These are phyloP conservation scores for Corythoichthys haematopterus DNA, from an alignment of 2,113 vertebrate species.

Conservation along the genomic window DNA sequence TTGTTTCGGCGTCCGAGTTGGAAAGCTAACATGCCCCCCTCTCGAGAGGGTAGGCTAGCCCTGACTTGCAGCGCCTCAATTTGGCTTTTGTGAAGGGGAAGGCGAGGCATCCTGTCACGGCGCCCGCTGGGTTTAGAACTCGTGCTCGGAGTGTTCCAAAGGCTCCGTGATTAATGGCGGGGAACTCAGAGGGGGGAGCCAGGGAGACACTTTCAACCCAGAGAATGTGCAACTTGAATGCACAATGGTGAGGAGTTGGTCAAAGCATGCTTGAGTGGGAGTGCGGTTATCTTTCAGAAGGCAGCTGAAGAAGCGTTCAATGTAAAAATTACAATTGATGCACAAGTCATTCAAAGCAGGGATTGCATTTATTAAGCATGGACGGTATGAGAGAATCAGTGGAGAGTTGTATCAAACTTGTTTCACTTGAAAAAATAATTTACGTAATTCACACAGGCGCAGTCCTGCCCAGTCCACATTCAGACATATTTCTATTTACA, in stretches of 20 bases:
- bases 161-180: slow-evolving; percentile 65
- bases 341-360: slow-evolving; percentile 38
- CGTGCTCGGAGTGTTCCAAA: slow-evolving; percentile 65
- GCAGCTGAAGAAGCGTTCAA: slow-evolving; percentile 45
- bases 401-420: slow-evolving; percentile 45
- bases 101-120: slow-evolving; percentile 61
- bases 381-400: slow-evolving; percentile 53
- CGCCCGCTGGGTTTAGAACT: slow-evolving; percentile 68
- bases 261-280: slow-evolving; percentile 50
- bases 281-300: slow-evolving; percentile 40
- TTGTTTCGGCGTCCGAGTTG: slow-evolving; percentile 35
- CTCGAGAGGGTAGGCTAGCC: slow-evolving; percentile 51
- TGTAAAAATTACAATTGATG: slow-evolving; percentile 28
- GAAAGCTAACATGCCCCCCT: slow-evolving; percentile 38
- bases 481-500: slow-evolving; percentile 41
- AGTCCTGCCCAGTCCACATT: slow-evolving; percentile 34
- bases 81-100: slow-evolving; percentile 63
- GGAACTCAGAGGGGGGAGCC: slow-evolving; percentile 51
- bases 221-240: slow-evolving; percentile 64
- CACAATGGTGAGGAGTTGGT: slow-evolving; percentile 54
- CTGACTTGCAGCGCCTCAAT: slow-evolving; percentile 57
- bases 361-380: slow-evolving; percentile 60
- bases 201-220: slow-evolving; percentile 55
- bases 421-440: slow-evolving; percentile 46
- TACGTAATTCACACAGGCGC: slow-evolving; percentile 44